A percentile compares a stretch with the other conserved stretches of the same genome.
phyloP scores from a whole-genome alignment of 92 coral and sea anemone genomes.

The Parazoanthus swiftii region DNA sequence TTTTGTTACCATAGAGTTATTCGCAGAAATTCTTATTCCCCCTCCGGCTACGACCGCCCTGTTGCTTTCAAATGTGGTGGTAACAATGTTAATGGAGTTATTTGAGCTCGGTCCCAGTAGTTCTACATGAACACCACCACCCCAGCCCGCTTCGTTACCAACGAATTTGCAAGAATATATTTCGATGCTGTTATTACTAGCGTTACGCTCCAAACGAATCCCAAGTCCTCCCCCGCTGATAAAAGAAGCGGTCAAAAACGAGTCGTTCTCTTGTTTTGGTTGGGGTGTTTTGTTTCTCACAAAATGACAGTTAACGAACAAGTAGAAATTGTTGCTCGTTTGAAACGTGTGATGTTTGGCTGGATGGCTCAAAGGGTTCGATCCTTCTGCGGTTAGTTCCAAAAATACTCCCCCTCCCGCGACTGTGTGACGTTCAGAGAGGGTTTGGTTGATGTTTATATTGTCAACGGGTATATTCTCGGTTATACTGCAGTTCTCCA shows the following conservation, averaged over 20 bases:
- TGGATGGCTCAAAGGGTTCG: slow-evolving; percentile 54
- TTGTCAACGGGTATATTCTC: slow-evolving; percentile 43
- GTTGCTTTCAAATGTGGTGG: slow-evolving; percentile 50
- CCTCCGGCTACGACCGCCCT: slow-evolving; percentile 69
- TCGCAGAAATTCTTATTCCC: slow-evolving; percentile 58
- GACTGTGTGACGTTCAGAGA: slow-evolving; percentile 30
- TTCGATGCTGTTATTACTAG: slow-evolving; percentile 56
- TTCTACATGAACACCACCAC: slow-evolving; percentile 74
- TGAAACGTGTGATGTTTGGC: slow-evolving; percentile 50
- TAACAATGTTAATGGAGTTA: slow-evolving; percentile 40
- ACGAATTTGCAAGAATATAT: slow-evolving; percentile 51
- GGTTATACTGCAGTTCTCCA: slow-evolving; percentile 39
- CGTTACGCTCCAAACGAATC: slow-evolving; percentile 59
- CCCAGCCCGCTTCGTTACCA: slow-evolving; percentile 77
- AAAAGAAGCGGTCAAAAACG: slow-evolving; percentile 45
- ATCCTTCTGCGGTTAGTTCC: slow-evolving; percentile 56
- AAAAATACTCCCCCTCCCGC: slow-evolving; percentile 81
- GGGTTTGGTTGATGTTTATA: not conserved
- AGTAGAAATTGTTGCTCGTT: slow-evolving; percentile 62
- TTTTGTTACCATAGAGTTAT: slow-evolving; percentile 17
- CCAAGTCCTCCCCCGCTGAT: slow-evolving; percentile 84
- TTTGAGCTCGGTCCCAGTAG: slow-evolving; percentile 38
- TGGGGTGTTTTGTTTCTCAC: slow-evolving; percentile 57
- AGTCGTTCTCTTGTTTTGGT: not conserved
- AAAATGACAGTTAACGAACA: slow-evolving; percentile 58